A percentile compares a stretch with the other conserved stretches of the same genome.
Conservation (phyloP, 2,888 invertebrate species). For the Ophraella communa region DNA sequence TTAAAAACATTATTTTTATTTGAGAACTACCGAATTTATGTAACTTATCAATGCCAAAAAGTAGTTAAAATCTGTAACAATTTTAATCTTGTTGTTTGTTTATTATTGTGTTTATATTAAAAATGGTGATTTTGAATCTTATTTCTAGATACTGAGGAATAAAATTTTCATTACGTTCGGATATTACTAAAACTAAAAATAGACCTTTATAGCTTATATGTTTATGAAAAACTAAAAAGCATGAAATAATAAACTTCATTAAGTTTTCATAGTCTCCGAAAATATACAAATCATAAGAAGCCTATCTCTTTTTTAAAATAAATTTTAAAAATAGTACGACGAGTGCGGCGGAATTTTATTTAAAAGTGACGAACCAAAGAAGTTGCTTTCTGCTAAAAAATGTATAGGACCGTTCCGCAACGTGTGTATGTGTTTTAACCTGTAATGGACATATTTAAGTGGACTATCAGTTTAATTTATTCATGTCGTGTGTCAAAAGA, state of each 20-base stretch:
- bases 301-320: constrained; percentile 5
- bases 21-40: too few relatives aligned
- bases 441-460: constrained; percentile 5
- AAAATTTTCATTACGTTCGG: too few relatives aligned
- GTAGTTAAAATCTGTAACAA: too few relatives aligned
- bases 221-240: not conserved
- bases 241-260: not conserved
- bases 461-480: not conserved
- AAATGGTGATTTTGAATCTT: not conserved
- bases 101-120: not conserved
- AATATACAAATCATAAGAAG: not conserved
- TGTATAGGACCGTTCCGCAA: not conserved
- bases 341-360: not conserved
- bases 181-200: not conserved
- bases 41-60: too few relatives aligned
- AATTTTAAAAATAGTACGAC: not conserved
- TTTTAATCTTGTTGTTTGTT: not conserved
- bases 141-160: not conserved
- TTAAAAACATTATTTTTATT: too few relatives aligned
- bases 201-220: not conserved
- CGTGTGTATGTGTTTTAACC: not conserved
- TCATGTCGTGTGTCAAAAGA: constrained; percentile 31
- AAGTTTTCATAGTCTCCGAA: not conserved
- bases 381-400: not conserved
- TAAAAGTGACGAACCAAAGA: not conserved